Evolutionary conservation across 1,140 invertebrate species (phyloP).

Genomic region (Sitophilus oryzae): DNA sequence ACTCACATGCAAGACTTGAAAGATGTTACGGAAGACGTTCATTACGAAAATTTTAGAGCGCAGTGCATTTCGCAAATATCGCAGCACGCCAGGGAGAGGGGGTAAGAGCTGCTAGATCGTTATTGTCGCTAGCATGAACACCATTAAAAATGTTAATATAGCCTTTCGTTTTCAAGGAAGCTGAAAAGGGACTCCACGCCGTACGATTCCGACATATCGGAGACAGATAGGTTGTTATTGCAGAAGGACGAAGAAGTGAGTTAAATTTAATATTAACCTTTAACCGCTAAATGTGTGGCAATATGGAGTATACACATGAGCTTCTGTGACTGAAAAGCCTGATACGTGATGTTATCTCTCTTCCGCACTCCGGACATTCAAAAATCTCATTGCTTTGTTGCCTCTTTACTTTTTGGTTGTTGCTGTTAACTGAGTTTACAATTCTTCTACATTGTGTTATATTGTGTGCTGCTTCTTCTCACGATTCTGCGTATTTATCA

Average conservation of each 20-base stretch:
- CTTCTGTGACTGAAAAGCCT: no score
- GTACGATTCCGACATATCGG: slow-evolving; percentile 70
- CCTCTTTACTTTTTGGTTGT: no score
- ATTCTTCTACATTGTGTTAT: no score
- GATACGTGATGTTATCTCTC: no score
- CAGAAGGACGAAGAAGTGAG: slow-evolving; percentile 90
- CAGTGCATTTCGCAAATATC: slow-evolving; percentile 87
- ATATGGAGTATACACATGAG: no score
- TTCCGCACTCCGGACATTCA: no score
- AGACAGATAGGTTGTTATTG: slow-evolving; percentile 77
- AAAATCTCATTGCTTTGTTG: no score
- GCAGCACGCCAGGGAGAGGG: slow-evolving; percentile 75
- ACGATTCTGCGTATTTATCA: no score
- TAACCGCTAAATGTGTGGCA: no score
- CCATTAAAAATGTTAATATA: slow-evolving; percentile 9
- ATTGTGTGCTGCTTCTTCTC: no score
- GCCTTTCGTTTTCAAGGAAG: slow-evolving; percentile 54
- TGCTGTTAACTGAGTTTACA: no score
- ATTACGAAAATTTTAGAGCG: slow-evolving; percentile 93
- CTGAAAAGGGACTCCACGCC: slow-evolving; percentile 71
- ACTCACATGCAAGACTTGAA: slow-evolving; percentile 95
- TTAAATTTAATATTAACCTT: no score
- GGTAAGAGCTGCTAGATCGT: slow-evolving; percentile 46
- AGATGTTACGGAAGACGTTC: slow-evolving; percentile 90
- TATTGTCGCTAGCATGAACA: slow-evolving; percentile 2